Conservation (phyloP, 2,113 vertebrate genomes). For the Trematomus loennbergii region DNA sequence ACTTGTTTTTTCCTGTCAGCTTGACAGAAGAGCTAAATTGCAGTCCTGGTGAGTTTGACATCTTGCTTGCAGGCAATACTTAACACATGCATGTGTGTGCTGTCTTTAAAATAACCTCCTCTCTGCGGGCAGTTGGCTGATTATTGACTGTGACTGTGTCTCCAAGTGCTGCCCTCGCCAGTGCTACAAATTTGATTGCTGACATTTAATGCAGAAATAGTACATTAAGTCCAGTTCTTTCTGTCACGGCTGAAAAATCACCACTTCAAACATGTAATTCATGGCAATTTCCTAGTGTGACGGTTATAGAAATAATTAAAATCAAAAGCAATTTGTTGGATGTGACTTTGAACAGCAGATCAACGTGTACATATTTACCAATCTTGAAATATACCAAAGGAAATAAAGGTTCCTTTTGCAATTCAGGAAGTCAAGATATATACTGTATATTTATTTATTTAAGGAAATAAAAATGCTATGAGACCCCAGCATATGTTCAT, state of each 20-base stretch:
- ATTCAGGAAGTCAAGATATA: no score
- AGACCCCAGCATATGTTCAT: no score
- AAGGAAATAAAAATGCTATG: no score
- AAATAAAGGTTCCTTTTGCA: background rate
- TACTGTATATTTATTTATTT: no score
- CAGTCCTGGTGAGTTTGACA: background rate
- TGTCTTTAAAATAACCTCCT: background rate
- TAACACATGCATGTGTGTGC: no score
- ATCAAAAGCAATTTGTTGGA: background rate
- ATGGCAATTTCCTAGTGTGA: slow-evolving; percentile 3
- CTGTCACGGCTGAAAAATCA: slow-evolving; percentile 17
- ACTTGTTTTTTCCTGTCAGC: background rate
- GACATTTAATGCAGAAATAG: background rate
- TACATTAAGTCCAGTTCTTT: slow-evolving; percentile 5
- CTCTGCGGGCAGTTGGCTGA: background rate
- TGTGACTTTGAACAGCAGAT: background rate
- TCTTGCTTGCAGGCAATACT: background rate
- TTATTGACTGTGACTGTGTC: slow-evolving; percentile 48
- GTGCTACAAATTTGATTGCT: slow-evolving; percentile 19
- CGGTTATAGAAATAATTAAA: background rate
- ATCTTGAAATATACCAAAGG: background rate
- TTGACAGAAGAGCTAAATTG: background rate
- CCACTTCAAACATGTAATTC: slow-evolving; percentile 31
- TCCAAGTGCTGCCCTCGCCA: slow-evolving; percentile 18
- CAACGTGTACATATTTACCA: background rate